phyloP scores from a whole-genome alignment of 2,113 vertebrate genomes.

The Cyanocitta stelleri region DNA sequence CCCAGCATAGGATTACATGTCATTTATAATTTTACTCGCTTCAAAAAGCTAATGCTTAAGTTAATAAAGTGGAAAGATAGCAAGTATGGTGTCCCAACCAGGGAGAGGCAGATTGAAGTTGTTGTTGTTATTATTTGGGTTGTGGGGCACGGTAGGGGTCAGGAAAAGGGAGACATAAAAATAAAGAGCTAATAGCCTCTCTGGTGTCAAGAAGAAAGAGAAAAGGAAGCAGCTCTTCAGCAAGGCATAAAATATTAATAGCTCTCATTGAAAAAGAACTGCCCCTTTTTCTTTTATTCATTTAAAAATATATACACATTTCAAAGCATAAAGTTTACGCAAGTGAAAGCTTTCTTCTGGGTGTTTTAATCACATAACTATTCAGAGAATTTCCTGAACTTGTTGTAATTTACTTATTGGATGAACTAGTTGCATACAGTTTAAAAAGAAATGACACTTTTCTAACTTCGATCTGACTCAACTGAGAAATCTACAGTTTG shows the following conservation, averaged over 20 bases:
- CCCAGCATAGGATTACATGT: conserved; percentile 39
- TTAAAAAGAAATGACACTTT: neutral
- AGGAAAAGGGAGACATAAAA: conserved; percentile 17
- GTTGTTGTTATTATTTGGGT: conserved; percentile 35
- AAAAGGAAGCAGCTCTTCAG: neutral
- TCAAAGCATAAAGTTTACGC: neutral
- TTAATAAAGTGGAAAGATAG: conserved; percentile 67
- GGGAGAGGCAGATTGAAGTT: conserved; percentile 25
- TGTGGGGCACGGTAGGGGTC: conserved; percentile 19
- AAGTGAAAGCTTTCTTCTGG: neutral
- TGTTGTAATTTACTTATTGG: neutral
- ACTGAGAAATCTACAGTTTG: neutral
- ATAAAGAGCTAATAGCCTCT: conserved; percentile 24
- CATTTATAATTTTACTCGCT: conserved; percentile 51
- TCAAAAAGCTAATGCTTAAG: conserved; percentile 56
- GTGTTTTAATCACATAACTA: neutral
- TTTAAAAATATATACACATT: conserved; percentile 2
- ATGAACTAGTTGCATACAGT: neutral
- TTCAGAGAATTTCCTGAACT: neutral
- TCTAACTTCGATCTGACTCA: neutral
- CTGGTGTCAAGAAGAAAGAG: conserved; percentile 8
- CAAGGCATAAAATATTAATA: neutral
- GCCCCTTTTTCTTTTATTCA: neutral
- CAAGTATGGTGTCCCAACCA: neutral
- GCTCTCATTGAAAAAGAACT: neutral